phyloP scores from a whole-genome alignment of 2,888 invertebrate species.

The Abrostola triplasia region DNA sequence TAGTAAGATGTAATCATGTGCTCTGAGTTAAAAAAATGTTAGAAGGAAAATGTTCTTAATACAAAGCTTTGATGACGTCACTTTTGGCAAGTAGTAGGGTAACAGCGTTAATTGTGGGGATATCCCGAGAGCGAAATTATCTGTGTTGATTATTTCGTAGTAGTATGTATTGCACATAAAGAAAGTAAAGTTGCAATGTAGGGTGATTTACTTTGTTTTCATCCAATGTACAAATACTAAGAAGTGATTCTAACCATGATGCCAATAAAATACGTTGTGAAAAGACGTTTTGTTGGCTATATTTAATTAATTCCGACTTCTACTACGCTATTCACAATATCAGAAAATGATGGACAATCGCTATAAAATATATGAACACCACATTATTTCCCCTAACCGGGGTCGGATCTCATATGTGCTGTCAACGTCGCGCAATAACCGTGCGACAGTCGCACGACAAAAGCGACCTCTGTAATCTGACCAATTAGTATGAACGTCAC shows the following conservation, averaged over 20 bases:
- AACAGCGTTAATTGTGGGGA: constrained; percentile 54
- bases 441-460: constrained; percentile 60
- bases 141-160: constrained; percentile 30
- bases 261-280: too few relatives aligned
- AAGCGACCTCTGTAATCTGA: constrained; percentile 73
- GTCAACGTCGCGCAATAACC: constrained; percentile 53
- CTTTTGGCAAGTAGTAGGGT: constrained; percentile 51
- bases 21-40: constrained; percentile 51
- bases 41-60: constrained; percentile 62
- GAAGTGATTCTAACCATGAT: too few relatives aligned
- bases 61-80: constrained; percentile 45
- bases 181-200: too few relatives aligned
- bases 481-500: constrained; percentile 81
- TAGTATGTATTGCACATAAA: constrained; percentile 13
- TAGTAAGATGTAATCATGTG: constrained; percentile 35
- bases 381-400: constrained; percentile 38
- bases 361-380: constrained; percentile 16
- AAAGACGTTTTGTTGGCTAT: too few relatives aligned
- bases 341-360: neutral
- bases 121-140: constrained; percentile 53
- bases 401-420: constrained; percentile 48
- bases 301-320: too few relatives aligned
- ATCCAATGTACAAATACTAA: too few relatives aligned
- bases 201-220: too few relatives aligned
- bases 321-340: neutral